Evolutionary conservation across 2,797 vertebrate species (phyloP).

Genomic region (Eidolon dupreanum): DNA sequence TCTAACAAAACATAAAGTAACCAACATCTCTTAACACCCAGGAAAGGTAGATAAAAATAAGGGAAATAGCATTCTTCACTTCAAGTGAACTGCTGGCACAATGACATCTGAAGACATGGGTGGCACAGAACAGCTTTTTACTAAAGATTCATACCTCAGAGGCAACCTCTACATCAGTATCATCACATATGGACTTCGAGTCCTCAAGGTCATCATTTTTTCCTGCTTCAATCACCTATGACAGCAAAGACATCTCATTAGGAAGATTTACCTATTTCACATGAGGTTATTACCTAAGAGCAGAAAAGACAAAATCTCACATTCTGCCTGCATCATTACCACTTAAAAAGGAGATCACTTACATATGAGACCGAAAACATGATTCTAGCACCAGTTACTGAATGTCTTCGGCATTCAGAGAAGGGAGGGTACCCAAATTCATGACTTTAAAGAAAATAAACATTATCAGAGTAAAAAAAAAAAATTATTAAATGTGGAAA

Average conservation of each 20-base stretch:
- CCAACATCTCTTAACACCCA: background rate
- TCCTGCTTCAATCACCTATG: slow-evolving; percentile 80
- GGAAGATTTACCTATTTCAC: slow-evolving; percentile 22
- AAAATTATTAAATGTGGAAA: background rate
- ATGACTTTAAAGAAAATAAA: slow-evolving; percentile 28
- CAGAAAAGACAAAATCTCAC: background rate
- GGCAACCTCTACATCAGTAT: slow-evolving; percentile 93
- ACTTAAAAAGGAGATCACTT: background rate
- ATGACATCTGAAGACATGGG: background rate
- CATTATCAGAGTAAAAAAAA: background rate
- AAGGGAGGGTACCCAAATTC: background rate
- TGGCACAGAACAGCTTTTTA: background rate
- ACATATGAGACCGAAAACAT: background rate
- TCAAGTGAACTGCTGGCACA: background rate
- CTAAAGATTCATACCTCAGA: slow-evolving; percentile 88
- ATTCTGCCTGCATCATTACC: background rate
- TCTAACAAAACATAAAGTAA: slow-evolving; percentile 53
- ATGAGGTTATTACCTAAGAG: background rate
- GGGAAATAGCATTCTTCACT: background rate
- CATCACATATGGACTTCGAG: slow-evolving; percentile 93
- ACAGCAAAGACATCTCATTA: slow-evolving; percentile 58
- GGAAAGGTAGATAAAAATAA: background rate
- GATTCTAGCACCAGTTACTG: background rate
- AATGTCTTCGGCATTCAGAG: background rate
- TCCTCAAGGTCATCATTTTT: slow-evolving; percentile 91